These are phyloP conservation scores for Halictus quadricinctus DNA, from an alignment of 2,888 invertebrate species.

Conservation along the genomic window DNA sequence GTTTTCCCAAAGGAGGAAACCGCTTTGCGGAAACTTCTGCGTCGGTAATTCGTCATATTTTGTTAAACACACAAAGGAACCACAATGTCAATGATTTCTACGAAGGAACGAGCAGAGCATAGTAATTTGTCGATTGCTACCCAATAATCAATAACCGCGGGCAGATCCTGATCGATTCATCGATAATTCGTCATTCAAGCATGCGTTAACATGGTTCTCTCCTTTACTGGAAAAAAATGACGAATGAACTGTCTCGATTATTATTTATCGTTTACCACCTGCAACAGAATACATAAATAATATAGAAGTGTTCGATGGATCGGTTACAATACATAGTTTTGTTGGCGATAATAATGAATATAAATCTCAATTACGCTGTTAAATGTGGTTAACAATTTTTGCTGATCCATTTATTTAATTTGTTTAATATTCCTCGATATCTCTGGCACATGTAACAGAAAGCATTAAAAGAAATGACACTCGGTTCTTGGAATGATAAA, in stretches of 20 bases:
- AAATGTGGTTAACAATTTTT: not conserved
- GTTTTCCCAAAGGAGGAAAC: not conserved
- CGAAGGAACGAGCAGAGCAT: conserved; percentile 41
- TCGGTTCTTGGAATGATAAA: not conserved
- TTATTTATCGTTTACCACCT: conserved; percentile 44
- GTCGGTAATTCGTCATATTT: conserved; percentile 17
- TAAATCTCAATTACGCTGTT: not conserved
- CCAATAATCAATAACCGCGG: conserved; percentile 59
- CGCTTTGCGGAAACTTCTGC: not conserved
- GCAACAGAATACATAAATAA: conserved; percentile 60
- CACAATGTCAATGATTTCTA: conserved; percentile 33
- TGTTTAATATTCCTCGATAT: not conserved
- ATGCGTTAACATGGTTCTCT: not conserved
- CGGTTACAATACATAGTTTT: not conserved
- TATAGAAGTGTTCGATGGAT: not conserved
- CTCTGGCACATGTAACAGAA: too few relatives aligned
- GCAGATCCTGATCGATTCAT: conserved; percentile 20
- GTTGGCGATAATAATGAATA: not conserved
- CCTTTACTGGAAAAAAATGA: conserved; percentile 11
- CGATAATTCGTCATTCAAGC: not conserved
- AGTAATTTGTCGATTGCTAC: conserved; percentile 58
- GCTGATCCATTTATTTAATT: not conserved
- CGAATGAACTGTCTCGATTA: conserved; percentile 31
- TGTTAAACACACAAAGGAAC: not conserved
- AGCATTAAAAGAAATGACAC: too few relatives aligned